Base-by-base conservation (phyloP, 2,888 invertebrate species). In the Megastigmus dorsalis region DNA sequence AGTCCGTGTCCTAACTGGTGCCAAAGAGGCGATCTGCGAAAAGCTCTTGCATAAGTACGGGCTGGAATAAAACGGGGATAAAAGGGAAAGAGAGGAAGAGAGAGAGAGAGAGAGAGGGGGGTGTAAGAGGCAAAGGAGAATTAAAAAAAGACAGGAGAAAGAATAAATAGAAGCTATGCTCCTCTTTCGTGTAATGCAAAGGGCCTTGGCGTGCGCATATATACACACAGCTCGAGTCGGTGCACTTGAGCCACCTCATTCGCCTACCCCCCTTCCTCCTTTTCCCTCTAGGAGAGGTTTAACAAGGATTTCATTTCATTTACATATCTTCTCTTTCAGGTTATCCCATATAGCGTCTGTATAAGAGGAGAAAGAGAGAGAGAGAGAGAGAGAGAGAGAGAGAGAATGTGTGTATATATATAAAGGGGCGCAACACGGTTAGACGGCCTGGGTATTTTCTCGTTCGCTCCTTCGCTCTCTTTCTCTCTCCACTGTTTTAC, bases 221-320 rank as follows among this genome's bases (percentile, higher is more conserved):
- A 62, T 43, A n/a, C 20, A 28, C 18, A 38, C 23, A 59, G 3
- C 9, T 28, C 36, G 33, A 36, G 33, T 15, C 4, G 15, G 45
- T 36, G 20, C 15, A 30, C 28, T 65, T 33, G 26, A 71, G 57
- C 28, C 23, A 63, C 18, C 69, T 33, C 13, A 2, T 28, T n/a
- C 63, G n/a, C n/a, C n/a, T n/a, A n/a, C 20, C 20, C 18, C 43
- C 5, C 60, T 30, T 20, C 1, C 59, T 13, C 28, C 18, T 52
- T 28, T n/a, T 15, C 26, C 45, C 33, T 28, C 52, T 60, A 48
- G 67, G n/a, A 60, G 55, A 50, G 80, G 74, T 80, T 80, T 77
- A 79, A 78, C 66, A 80, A 82, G 82, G 80, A 82, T 82, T 83
- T 79, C 80, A 82, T 82, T 82, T 81, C 80, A 81, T 83, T 82